These are phyloP conservation scores for Lithosia quadra DNA, from an alignment of 2,888 invertebrate genomes.

Conservation along the genomic window DNA sequence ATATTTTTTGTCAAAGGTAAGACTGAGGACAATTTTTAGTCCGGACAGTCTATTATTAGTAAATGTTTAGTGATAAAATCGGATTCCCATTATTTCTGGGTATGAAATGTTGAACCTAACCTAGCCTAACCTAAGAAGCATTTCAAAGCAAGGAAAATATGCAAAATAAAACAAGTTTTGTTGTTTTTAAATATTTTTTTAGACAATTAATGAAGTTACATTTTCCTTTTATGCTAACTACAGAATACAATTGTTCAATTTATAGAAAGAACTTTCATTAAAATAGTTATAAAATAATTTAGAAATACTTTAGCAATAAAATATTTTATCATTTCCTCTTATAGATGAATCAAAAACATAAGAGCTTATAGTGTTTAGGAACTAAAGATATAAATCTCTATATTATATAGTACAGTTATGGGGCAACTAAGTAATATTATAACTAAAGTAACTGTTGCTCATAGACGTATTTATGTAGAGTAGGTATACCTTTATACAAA, in stretches of 20 bases:
- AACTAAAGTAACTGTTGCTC: background rate
- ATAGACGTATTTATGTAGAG: background rate
- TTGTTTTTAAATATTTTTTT: slow-evolving; percentile 25
- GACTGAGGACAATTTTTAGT: too few relatives aligned
- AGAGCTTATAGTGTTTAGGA: background rate
- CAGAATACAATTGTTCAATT: slow-evolving; percentile 3
- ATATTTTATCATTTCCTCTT: background rate
- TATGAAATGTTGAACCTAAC: background rate
- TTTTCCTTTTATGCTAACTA: slow-evolving; percentile 5
- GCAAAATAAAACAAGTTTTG: slow-evolving; percentile 42
- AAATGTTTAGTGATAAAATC: background rate
- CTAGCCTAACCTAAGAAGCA: background rate
- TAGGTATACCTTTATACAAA: too few relatives aligned
- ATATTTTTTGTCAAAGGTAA: too few relatives aligned
- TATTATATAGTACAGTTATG: background rate
- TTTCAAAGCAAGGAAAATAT: background rate
- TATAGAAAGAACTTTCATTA: background rate
- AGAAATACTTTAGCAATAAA: background rate
- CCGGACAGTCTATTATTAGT: too few relatives aligned
- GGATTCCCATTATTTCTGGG: background rate
- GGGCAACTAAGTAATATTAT: background rate
- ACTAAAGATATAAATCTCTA: background rate
- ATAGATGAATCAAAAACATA: background rate
- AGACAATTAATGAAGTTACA: slow-evolving; percentile 28
- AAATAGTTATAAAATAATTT: background rate